These are phyloP conservation scores for Himalopsyche japonica DNA, from an alignment of 2,888 invertebrate genomes.

Conservation along the genomic window DNA sequence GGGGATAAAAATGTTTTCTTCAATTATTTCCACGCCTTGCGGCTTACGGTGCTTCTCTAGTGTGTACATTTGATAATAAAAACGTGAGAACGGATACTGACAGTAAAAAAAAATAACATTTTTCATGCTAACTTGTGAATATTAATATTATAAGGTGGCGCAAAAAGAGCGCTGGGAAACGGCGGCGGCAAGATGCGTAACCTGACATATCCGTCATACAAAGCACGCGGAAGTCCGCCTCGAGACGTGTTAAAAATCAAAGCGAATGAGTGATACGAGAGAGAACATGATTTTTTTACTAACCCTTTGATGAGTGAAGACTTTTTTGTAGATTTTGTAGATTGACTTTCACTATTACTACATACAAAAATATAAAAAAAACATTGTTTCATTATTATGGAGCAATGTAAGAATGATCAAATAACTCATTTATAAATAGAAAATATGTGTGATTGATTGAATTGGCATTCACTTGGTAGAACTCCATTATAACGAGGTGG, in stretches of 20 bases:
- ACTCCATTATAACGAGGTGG: too few species aligned
- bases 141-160: neutral
- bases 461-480: too few species aligned
- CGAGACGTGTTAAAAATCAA: neutral
- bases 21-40: neutral
- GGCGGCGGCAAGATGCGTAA: neutral
- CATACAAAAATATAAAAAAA: too few species aligned
- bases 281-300: too few species aligned
- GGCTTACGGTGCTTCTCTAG: neutral
- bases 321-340: too few species aligned
- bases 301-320: too few species aligned
- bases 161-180: slow-evolving; percentile 22
- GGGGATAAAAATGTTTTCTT: too few species aligned
- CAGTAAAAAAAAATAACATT: slow-evolving; percentile 21
- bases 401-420: too few species aligned
- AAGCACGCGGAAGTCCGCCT: neutral
- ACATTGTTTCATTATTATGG: too few species aligned
- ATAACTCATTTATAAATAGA: too few species aligned
- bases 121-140: neutral
- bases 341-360: too few species aligned
- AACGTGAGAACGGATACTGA: slow-evolving; percentile 32
- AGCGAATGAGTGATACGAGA: neutral
- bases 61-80: slow-evolving; percentile 7
- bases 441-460: too few species aligned
- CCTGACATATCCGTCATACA: neutral